phyloP scores from a whole-genome alignment of 1,140 invertebrate genomes.

The Rhagoletis pomonella region DNA sequence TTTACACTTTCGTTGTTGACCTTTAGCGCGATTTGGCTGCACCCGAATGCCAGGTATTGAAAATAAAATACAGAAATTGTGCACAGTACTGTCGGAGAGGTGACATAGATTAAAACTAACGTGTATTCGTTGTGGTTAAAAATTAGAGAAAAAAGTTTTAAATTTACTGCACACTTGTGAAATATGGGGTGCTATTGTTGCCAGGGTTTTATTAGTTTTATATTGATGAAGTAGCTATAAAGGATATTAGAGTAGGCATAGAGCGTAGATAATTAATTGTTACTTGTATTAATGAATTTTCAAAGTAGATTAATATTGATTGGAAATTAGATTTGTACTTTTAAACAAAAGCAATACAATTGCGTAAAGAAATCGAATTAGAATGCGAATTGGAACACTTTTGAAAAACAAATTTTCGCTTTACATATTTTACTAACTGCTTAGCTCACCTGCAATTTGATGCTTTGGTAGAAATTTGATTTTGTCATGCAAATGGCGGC shows the following conservation, averaged over 20 bases:
- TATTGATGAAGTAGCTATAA: constrained; percentile 23
- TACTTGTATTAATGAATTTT: no score
- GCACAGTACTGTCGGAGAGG: not conserved
- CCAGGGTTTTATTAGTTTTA: not conserved
- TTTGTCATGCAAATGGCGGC: no score
- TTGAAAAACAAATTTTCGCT: no score
- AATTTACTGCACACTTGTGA: not conserved
- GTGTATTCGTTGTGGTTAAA: not conserved
- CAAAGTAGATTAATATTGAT: no score
- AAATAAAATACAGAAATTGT: not conserved
- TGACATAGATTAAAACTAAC: not conserved
- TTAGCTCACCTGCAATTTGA: no score
- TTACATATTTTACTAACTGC: no score
- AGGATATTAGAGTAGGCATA: not conserved
- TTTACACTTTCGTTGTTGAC: constrained; percentile 21
- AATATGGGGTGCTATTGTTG: not conserved
- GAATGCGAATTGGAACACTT: no score
- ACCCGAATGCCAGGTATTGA: not conserved
- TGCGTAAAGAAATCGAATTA: no score
- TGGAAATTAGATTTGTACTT: no score
- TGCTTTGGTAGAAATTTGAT: no score
- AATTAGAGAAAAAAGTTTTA: not conserved
- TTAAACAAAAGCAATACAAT: no score
- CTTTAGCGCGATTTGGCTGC: not conserved
- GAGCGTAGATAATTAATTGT: no score